Evolutionary conservation across 2,113 vertebrate species (phyloP).

Genomic region (Hippocampus barbouri): DNA sequence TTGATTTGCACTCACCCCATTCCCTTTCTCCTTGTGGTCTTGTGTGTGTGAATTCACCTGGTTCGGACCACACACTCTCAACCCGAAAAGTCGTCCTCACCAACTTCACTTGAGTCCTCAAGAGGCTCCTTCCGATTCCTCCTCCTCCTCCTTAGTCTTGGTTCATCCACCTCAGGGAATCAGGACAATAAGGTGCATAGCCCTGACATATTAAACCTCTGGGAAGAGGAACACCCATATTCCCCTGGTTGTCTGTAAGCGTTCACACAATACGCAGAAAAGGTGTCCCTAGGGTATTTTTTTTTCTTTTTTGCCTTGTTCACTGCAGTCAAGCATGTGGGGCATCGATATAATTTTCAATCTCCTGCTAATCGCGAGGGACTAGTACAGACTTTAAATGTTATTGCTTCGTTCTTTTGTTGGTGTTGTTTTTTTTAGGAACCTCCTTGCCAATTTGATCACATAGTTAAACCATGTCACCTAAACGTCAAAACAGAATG

Average conservation of each 20-base stretch:
- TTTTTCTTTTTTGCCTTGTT: slow-evolving; percentile 33
- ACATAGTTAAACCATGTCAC: not conserved
- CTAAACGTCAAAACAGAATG: not conserved
- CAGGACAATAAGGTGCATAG: slow-evolving; percentile 34
- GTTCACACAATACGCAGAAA: slow-evolving; percentile 43
- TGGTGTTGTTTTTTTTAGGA: not conserved
- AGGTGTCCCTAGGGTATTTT: slow-evolving; percentile 24
- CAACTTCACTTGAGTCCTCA: not conserved
- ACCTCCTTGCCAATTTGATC: not conserved
- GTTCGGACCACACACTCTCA: slow-evolving; percentile 1
- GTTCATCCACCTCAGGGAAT: slow-evolving; percentile 28
- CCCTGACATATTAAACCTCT: slow-evolving; percentile 70
- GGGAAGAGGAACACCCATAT: slow-evolving; percentile 69
- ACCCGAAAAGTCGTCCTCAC: not conserved
- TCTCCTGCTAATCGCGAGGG: not conserved
- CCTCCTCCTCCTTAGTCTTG: slow-evolving; percentile 18
- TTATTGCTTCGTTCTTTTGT: not conserved
- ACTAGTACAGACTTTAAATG: not conserved
- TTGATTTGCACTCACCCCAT: slow-evolving; percentile 60
- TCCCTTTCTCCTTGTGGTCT: slow-evolving; percentile 14
- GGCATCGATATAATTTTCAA: slow-evolving; percentile 12
- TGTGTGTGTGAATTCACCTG: slow-evolving; percentile 11
- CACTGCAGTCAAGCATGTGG: slow-evolving; percentile 17
- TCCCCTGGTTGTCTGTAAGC: slow-evolving; percentile 39
- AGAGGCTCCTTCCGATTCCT: slow-evolving; percentile 1